Base-by-base conservation (phyloP, 2,797 vertebrate species). In the Peromyscus attwateri region DNA sequence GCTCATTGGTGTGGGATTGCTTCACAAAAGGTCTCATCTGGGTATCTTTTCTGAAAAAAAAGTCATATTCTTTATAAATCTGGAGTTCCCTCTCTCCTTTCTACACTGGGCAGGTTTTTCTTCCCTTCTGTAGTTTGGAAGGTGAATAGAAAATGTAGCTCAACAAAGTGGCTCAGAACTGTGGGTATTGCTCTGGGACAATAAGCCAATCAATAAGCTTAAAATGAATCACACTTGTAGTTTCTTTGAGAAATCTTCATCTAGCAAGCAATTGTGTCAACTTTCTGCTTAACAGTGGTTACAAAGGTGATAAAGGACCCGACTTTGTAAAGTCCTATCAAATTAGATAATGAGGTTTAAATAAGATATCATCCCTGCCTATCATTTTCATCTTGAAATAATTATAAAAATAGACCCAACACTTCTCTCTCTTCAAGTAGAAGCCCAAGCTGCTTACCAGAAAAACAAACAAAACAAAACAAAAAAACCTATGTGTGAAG, bases 341-440 rank as follows among this genome's bases (percentile, higher is more conserved):
- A 94, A 64, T 89, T 92, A 57, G 23, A 52, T 94, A 87, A 90
- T 68, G 10, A 83, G 76, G 40, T 76, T 93, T 90, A 49, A 25
- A 60, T 71, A 37, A 64, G 34, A 37, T 93, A 11, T 80, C 49
- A 80, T 60, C 23, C 4, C 29, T 64, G 29, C 1, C 55, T 89
- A 64, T 85, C 75, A 87, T 93, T 75, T 95, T 94, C 88, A 92
- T 43, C 37, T 79, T 91, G 84, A 76, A 90, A 43, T 11, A 7
- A 82, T 75, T 70, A 21, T 62, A 40, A 71, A 2, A 2, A 23
- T 31, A 70, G 13, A 84, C 55, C 76, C 27, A 55, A 1, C 19
- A 23, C 19, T 7, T 80, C 21, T 81, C 1, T 23, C 13, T 76
- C 21, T 62, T 70, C 19, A 94, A 90, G 66, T 71, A 89, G 62